phyloP scores from a whole-genome alignment of 2,797 vertebrate genomes.

The Epinephelus coioides region DNA sequence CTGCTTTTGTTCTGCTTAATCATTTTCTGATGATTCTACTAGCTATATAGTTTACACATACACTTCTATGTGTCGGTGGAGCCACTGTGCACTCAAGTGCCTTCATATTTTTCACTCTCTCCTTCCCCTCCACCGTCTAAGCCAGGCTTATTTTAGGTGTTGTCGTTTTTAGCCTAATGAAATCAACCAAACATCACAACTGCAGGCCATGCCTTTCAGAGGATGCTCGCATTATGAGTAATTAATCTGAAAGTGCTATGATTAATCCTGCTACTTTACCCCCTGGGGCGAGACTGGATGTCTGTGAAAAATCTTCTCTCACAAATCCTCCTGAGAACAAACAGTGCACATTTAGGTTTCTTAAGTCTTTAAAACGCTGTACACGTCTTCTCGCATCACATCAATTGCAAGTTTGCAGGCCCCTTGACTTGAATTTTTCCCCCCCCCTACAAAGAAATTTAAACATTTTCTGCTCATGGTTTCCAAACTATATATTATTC shows the following conservation, averaged over 20 bases:
- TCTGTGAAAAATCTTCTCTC: conserved; percentile 80
- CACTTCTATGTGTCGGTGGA: conserved; percentile 14
- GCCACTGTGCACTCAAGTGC: conserved; percentile 24
- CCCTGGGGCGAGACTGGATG: conserved; percentile 80
- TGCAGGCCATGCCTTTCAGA: conserved; percentile 87
- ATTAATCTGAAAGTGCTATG: conserved; percentile 90
- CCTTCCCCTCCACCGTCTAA: conserved; percentile 47
- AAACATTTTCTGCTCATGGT: conserved; percentile 10
- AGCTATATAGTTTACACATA: not conserved
- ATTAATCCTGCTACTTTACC: conserved; percentile 87
- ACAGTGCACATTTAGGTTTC: conserved; percentile 76
- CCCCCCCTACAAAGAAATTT: conserved; percentile 15
- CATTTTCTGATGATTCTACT: conserved; percentile 19
- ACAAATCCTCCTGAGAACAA: conserved; percentile 79
- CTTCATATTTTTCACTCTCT: conserved; percentile 40
- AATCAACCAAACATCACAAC: conserved; percentile 88
- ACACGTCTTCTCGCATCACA: conserved; percentile 68
- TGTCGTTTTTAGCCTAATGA: conserved; percentile 87
- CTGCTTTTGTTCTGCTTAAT: not conserved
- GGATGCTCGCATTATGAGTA: conserved; percentile 88
- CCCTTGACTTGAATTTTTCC: conserved; percentile 36
- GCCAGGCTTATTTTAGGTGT: conserved; percentile 85
- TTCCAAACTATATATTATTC: conserved; percentile 33
- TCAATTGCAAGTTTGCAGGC: conserved; percentile 56
- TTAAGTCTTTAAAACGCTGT: conserved; percentile 67